Evolutionary conservation across 2,797 vertebrate species (phyloP), one percentile per base, ranked within the genome.

Genomic region (Monodelphis domestica): DNA sequence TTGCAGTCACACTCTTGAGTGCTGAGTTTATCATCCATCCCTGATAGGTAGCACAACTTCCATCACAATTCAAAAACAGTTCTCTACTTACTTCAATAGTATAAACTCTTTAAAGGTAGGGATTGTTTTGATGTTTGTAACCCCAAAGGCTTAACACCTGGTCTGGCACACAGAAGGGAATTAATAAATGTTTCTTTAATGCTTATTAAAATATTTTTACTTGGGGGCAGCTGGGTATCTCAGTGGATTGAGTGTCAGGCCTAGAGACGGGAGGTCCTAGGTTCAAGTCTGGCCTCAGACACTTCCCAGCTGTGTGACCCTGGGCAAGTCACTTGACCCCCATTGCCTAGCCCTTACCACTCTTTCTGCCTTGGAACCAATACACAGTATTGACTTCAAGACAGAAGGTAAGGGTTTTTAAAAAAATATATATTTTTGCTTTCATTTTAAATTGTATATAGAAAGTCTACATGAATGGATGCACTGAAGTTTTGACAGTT

Each of bases 401-500:
- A n/a, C n/a, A n/a, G n/a, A n/a, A n/a, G n/a, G n/a, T n/a, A n/a
- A n/a, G n/a, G n/a, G n/a, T n/a, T n/a, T n/a, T n/a, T n/a, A n/a
- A n/a, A n/a, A 53, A 0, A 55, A n/a, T 29, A 94, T 56, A n/a
- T n/a, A n/a, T n/a, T 12, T 45, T 92, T 63, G 38, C 53, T 91
- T 70, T 90, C n/a, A 51, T 87, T 94, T 90, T 0, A 94, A 89
- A 94, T 90, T 89, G 12, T 17, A 92, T 2, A 90, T 7, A 78
- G 53, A 92, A 89, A 3, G 38, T 30, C 94, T 5, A 0, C 0
- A 55, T 50, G 55, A 96, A 96, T 57, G 95, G 96, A 97, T 21
- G 54, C 11, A 92, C 89, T 26, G 11, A 4, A 97, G 94, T 96
- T 92, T 90, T 54, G 84, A 96, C 21, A 96, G 87, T 93, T 96